Evolutionary conservation across 2,113 vertebrate genomes (phyloP), one percentile per base, ranked within the genome.

Genomic region (Caloenas nicobarica): DNA sequence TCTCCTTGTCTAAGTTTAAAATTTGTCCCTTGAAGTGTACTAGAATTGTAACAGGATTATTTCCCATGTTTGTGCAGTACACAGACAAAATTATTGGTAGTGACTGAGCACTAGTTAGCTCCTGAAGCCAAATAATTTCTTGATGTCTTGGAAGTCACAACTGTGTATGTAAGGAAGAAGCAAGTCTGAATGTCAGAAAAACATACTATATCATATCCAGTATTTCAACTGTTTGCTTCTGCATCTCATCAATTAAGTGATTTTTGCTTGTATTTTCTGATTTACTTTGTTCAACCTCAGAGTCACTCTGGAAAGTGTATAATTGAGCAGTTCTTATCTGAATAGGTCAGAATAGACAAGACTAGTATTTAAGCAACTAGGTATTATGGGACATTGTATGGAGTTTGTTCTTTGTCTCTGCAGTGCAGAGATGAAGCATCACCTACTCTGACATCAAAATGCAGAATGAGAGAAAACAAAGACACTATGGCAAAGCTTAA

Each of bases 261-360:
- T 33, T 89, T 89, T 69, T n/a, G 15, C 22, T 80, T 53, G 23
- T 56, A n/a, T 91, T 87, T 93, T 69, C 48, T 15, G 48, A 42
- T 64, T 80, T 70, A 88, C 26, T 56, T 78, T 91, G 34, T 42
- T 79, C 28, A 92, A 69, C 7, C 25, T 66, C 57, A 40, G 33
- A 85, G 40, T 61, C 40, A 58, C 29, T 58, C 38, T 73, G 61
- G 29, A 87, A 91, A 87, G 15, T 8, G 31, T 5, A 33, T 54
- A 74, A 93, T 11, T 73, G 44, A 88, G 42, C 24, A 65, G 57
- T 53, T 82, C 60, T 92, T 84, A 81, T 87, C 83, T 72, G 69
- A 86, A 62, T 22, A 72, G 56, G 68, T 91, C 90, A 96, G 68
- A 87, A 69, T 29, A 90, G 93, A 58, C 48, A 88, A 88, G 44